Conservation (phyloP, 35 echinoderm and acorn worm species). For the Stichopus chloronotus region DNA sequence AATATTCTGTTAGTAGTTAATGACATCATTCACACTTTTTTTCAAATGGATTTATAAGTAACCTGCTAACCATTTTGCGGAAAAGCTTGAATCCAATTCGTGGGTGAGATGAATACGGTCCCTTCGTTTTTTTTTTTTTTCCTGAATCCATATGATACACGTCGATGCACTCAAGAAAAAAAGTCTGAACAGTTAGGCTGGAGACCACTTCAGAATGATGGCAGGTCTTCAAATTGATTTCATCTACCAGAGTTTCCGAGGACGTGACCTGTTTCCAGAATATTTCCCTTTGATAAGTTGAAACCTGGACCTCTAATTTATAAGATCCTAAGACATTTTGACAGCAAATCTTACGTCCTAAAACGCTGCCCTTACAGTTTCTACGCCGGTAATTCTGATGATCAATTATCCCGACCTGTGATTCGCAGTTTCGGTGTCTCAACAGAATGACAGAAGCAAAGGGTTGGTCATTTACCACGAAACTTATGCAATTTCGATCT, state of each 20-base stretch:
- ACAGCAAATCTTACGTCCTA: not conserved
- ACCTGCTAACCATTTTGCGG: no score
- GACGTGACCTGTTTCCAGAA: not conserved
- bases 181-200: no score
- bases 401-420: not conserved
- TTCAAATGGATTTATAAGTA: no score
- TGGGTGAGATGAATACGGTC: no score
- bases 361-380: no score
- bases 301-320: not conserved
- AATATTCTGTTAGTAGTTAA: no score
- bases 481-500: not conserved
- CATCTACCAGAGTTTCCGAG: not conserved
- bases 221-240: not conserved
- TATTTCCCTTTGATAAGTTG: not conserved
- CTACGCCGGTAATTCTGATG: not conserved
- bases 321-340: not conserved
- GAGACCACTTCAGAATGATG: not conserved
- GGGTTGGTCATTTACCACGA: not conserved
- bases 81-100: no score
- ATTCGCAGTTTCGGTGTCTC: not conserved
- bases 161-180: no score
- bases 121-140: no score
- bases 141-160: no score
- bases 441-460: not conserved
- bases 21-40: no score